Conservation (phyloP, 2,888 invertebrate species). For the Hypomecis atomaria region DNA sequence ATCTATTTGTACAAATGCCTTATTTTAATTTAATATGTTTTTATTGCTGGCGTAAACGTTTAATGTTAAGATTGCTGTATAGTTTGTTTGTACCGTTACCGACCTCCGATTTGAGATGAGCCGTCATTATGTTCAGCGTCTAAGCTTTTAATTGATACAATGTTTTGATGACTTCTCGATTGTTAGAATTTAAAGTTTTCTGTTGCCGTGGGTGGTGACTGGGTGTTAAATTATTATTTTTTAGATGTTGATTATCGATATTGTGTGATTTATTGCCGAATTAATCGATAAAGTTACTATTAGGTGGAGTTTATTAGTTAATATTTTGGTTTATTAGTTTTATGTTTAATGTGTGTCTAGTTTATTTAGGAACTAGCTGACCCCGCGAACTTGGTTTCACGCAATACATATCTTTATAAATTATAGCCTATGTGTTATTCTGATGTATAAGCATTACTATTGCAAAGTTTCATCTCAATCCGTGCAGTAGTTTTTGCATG, state of each 20-base stretch:
- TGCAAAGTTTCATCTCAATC: too few relatives aligned
- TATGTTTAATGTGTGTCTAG: background rate
- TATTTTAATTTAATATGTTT: conserved; percentile 7
- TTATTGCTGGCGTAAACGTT: conserved; percentile 34
- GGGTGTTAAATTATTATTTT: conserved; percentile 33
- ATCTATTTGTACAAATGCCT: conserved; percentile 1
- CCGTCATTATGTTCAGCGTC: conserved; percentile 44
- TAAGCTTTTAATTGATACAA: conserved; percentile 54
- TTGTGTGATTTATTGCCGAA: conserved; percentile 30
- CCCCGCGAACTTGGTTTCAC: too few relatives aligned
- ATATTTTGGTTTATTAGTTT: background rate
- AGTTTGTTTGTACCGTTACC: conserved; percentile 50
- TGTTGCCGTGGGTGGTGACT: conserved; percentile 39
- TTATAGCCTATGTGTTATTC: too few relatives aligned
- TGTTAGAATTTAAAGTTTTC: conserved; percentile 42
- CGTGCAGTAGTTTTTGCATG: too few relatives aligned
- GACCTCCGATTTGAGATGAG: conserved; percentile 40
- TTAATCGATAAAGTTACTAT: conserved; percentile 4
- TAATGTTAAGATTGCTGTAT: conserved; percentile 45
- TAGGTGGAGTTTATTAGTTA: background rate
- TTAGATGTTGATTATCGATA: conserved; percentile 33
- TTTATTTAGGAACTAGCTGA: too few relatives aligned
- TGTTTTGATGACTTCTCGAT: conserved; percentile 48
- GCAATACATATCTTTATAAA: too few relatives aligned
- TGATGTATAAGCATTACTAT: too few relatives aligned